Evolutionary conservation across 2,797 vertebrate genomes (phyloP), one percentile per base, ranked within the genome.

Genomic region (Gymnothorax javanicus): DNA sequence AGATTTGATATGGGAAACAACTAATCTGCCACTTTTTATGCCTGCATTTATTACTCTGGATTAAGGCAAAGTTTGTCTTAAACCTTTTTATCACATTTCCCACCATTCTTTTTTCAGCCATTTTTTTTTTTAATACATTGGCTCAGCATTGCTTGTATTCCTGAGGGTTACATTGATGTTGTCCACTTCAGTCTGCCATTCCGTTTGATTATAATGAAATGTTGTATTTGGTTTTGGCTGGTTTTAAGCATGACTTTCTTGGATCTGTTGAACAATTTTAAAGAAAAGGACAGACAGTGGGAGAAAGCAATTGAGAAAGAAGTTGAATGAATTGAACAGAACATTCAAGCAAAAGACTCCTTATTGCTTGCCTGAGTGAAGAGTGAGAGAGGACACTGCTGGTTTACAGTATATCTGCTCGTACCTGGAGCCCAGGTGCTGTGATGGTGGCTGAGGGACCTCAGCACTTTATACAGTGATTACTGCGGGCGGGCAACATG

Each of bases 251-350:
- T 50, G 50, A 50, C 17, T n/a, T 69, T 5, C 33, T 52, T 23
- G 27, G 11, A 3, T 73, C 43, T 7, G 50, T 77, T 85, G 86
- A 77, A 75, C 60, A 17, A 58, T 82, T 77, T 87, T 83, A 79
- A 86, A 79, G 43, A 86, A 54, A 82, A 87, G 75, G 20, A 58
- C 57, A 69, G 86, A 82, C 25, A 57, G 83, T 89, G 23, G 86
- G 9, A 86, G 86, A 56, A 23, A 58, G 82, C 43, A 71, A 87
- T 11, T 69, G 86, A 64, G 33, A 73, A 58, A 79, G n/a, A 75
- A n/a, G 84, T 82, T 25, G 33, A 79, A 82, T 60, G 25, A 57
- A 57, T 79, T 20, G 52, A 12, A 87, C 64, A 50, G 50, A 84
- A 23, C 50, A 17, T 77, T 50, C 13, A 52, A 73, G 52, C 17